Evolutionary conservation across 2,113 vertebrate genomes (phyloP).

Genomic region (Seriola quinqueradiata): DNA sequence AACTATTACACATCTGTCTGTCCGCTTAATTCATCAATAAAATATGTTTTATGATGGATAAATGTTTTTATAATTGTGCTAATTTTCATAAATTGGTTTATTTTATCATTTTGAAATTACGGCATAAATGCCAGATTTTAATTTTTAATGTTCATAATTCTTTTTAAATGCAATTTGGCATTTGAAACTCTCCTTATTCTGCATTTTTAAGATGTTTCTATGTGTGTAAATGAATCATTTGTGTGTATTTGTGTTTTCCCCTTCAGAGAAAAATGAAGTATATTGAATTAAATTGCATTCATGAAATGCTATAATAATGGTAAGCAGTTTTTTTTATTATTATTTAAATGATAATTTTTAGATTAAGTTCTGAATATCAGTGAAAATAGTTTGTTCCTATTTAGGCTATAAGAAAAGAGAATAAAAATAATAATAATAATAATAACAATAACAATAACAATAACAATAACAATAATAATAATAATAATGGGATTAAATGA

Average conservation of each 20-base stretch:
- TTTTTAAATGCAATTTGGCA: not conserved
- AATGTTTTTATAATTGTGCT: not conserved
- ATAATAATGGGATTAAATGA: not conserved
- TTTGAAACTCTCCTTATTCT: not conserved
- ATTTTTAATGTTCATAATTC: not conserved
- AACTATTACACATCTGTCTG: conserved; percentile 8
- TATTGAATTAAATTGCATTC: not conserved
- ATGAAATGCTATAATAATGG: not conserved
- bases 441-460: not conserved
- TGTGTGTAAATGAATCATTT: not conserved
- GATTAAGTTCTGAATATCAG: not conserved
- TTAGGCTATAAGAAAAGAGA: not conserved
- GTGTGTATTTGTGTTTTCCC: not conserved
- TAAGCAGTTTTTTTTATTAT: not conserved
- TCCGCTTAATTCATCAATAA: not conserved
- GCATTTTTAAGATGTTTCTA: not conserved
- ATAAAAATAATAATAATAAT: not conserved
- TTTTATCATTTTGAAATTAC: not conserved
- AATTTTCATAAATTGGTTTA: not conserved
- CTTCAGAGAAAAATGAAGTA: not conserved
- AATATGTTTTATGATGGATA: not conserved
- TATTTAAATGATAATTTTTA: not conserved
- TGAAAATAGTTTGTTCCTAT: not conserved
- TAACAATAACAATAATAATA: not conserved
- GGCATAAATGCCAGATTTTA: not conserved